A percentile compares a stretch with the other conserved stretches of the same genome.
These are phyloP conservation scores for Druceiella hillmani DNA, from an alignment of 2,888 invertebrate genomes.

Conservation along the genomic window DNA sequence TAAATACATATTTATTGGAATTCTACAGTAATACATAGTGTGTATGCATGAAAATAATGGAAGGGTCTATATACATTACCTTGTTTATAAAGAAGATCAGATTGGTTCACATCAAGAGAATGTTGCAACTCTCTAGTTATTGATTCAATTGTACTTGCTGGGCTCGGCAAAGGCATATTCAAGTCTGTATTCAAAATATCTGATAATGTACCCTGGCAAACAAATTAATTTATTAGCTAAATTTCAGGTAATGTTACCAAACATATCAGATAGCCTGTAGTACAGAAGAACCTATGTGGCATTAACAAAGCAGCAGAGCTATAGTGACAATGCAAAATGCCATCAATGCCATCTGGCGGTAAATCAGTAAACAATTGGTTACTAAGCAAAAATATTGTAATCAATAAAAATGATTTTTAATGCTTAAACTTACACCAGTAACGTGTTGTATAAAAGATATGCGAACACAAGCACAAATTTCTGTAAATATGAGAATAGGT, in stretches of 20 bases:
- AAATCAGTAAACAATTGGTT: conserved; percentile 3
- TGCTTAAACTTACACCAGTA: too few species aligned
- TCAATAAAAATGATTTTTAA: too few species aligned
- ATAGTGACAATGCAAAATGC: background rate
- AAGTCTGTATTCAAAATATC: conserved; percentile 34
- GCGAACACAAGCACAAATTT: too few species aligned
- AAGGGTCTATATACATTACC: conserved; percentile 14
- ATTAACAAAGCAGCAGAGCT: background rate
- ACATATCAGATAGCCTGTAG: background rate
- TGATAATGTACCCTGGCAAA: conserved; percentile 37
- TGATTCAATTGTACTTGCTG: conserved; percentile 74
- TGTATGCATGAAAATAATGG: conserved; percentile 3
- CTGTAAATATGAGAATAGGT: too few species aligned
- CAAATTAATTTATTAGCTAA: conserved; percentile 11
- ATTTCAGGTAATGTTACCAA: background rate
- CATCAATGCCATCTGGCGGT: background rate
- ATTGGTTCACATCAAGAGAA: conserved; percentile 53
- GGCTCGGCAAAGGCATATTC: conserved; percentile 60
- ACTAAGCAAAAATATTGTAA: too few species aligned
- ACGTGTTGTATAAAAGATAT: too few species aligned
- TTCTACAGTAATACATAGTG: too few species aligned
- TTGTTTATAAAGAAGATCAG: conserved; percentile 32
- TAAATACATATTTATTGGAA: too few species aligned
- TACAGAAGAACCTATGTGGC: background rate
- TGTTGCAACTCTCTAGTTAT: conserved; percentile 79